Evolutionary conservation across 2,888 invertebrate genomes (phyloP).

Genomic region (Thymelicus lineola): DNA sequence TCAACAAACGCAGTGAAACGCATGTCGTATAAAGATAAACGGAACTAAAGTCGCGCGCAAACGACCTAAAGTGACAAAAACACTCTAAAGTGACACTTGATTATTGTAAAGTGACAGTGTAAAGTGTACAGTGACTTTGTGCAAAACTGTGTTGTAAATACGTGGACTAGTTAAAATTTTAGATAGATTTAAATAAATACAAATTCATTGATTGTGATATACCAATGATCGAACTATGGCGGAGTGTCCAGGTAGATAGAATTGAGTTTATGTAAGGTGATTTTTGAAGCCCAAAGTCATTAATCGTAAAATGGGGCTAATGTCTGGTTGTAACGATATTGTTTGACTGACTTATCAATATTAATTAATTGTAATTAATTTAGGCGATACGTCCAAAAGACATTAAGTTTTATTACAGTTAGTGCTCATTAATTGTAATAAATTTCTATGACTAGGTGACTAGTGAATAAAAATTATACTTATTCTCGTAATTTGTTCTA

Average conservation of each 20-base stretch:
- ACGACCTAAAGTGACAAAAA: conserved; percentile 12
- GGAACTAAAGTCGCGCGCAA: conserved; percentile 15
- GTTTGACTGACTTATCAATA: conserved; percentile 74
- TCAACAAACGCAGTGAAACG: conserved; percentile 75
- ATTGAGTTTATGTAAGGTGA: conserved; percentile 35
- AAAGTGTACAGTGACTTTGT: conserved; percentile 41
- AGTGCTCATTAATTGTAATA: conserved; percentile 36
- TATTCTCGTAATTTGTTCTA: conserved; percentile 42
- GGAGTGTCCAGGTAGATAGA: conserved; percentile 60
- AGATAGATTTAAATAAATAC: conserved; percentile 65
- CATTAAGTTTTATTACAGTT: conserved; percentile 50
- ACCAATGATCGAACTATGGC: conserved; percentile 60
- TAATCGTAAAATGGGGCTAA: conserved; percentile 33
- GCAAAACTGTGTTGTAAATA: conserved; percentile 60
- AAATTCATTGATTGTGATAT: conserved; percentile 79
- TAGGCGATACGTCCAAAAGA: conserved; percentile 68
- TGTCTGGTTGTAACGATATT: conserved; percentile 65
- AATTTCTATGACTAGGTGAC: conserved; percentile 31
- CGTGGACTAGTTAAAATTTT: conserved; percentile 69
- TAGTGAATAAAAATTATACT: conserved; percentile 40
- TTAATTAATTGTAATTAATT: conserved; percentile 48
- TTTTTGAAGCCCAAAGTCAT: conserved; percentile 37
- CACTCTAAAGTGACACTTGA: conserved; percentile 34
- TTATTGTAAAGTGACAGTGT: conserved; percentile 44
- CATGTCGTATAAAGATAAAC: conserved; percentile 64